Base-by-base conservation (phyloP, 2,888 invertebrate genomes). In the Hirtodrosophila histrioides region DNA sequence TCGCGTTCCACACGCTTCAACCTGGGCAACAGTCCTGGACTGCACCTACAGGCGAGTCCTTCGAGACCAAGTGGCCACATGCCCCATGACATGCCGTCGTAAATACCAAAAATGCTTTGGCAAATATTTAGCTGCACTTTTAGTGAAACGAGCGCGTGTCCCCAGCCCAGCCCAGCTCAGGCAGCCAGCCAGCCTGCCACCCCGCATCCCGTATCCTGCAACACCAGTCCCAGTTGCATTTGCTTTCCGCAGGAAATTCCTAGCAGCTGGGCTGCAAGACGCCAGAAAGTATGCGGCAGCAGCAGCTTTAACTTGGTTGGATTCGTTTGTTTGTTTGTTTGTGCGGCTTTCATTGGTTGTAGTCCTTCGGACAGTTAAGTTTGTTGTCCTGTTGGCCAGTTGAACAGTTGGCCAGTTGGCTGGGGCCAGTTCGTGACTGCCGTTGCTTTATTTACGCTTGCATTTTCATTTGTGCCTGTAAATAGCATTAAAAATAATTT, bases 401-500 rank as follows among this genome's bases (percentile, higher is more conserved):
- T 31, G 31, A 2, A 4, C 31, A 7, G 8, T 31, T 9, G 31
- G 7, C 31, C 31, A 8, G 7, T 31, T 31, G 31, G 31, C 31
- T 41, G 35, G 9, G 31, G 33, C 7, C 60, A 75, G 65, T 81
- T 84, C 83, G 87, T 82, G 81, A 66, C 81, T 78, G 83, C 55
- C 53, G 55, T 61, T 69, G 50, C 69, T 63, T 83, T 82, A 82
- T 85, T 86, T 79, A 61, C 77, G 80, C 81, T 79, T 78, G 80
- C 83, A 76, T 87, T 83, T 87, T 86, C 87, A 79, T 79, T 87
- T 86, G 73, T 57, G 86, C 76, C 80, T 74, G 86, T 68, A 83
- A 83, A 83, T 83, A 76, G 88, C 83, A 76, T 83, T 83, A 79
- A 88, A 88, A 86, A 84, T 84, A 84, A 88, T 84, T 84, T 88